Percentiles rank a stretch among this genome's conserved stretches.
Evolutionary conservation across 2,113 vertebrate species (phyloP).

Genomic region (Hirundichthys speculiger): DNA sequence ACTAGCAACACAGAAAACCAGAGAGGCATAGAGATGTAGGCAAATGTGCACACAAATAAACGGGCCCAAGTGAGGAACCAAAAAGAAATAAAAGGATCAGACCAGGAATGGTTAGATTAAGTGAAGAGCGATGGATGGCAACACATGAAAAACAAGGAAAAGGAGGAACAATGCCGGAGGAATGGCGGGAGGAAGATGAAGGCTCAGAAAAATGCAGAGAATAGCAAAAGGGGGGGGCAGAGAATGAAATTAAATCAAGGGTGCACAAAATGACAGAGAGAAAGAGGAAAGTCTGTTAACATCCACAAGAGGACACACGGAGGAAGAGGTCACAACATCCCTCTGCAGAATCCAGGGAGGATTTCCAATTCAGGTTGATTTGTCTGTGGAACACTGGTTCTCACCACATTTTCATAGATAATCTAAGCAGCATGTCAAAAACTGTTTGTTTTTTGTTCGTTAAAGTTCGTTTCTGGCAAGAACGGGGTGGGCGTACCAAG

Average conservation of each 20-base stretch:
- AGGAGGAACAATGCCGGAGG: constrained; percentile 30
- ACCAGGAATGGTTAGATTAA: constrained; percentile 38
- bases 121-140: constrained; percentile 21
- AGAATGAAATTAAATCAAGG: constrained; percentile 40
- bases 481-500: background rate
- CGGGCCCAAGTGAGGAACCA: constrained; percentile 47
- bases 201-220: constrained; percentile 31
- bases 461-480: background rate
- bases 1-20: constrained; percentile 79
- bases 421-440: background rate
- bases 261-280: constrained; percentile 61
- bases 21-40: constrained; percentile 50
- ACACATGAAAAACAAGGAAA: constrained; percentile 9
- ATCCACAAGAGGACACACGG: constrained; percentile 63
- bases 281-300: constrained; percentile 77
- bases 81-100: constrained; percentile 47
- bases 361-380: background rate
- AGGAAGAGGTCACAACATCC: constrained; percentile 57
- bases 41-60: constrained; percentile 50
- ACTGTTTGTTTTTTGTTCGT: background rate
- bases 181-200: constrained; percentile 26
- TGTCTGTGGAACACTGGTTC: background rate
- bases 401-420: constrained; percentile 1
- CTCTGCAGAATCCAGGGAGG: constrained; percentile 53
- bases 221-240: constrained; percentile 16